Conservation (phyloP, 2,797 vertebrate genomes). For the Amblyraja radiata region DNA sequence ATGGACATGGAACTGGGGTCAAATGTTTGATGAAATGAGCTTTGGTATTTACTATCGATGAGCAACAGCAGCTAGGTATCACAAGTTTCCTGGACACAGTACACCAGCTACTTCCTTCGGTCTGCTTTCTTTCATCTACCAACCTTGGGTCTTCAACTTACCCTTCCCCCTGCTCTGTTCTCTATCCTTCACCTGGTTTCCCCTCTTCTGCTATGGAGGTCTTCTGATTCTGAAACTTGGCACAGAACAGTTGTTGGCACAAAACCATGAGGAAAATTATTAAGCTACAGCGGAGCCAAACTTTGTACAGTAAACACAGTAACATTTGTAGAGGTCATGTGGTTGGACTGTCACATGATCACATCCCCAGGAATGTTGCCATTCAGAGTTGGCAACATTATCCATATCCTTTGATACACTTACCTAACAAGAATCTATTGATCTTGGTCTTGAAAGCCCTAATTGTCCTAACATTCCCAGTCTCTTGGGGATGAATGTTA, state of each 20-base stretch:
- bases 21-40: not conserved
- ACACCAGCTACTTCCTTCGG: no score
- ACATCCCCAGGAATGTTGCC: not conserved
- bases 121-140: no score
- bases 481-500: not conserved
- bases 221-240: no score
- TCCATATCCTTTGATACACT: not conserved
- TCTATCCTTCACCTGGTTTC: no score
- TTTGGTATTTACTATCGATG: not conserved
- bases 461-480: not conserved
- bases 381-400: not conserved
- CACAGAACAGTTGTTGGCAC: not conserved
- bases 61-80: not conserved
- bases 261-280: not conserved
- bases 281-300: not conserved
- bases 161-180: no score
- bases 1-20: not conserved
- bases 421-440: not conserved
- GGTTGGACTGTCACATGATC: not conserved
- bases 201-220: not conserved
- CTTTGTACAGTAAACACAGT: not conserved
- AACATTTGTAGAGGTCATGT: not conserved
- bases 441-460: not conserved
- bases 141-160: no score
- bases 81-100: no score